Conservation (phyloP, 1,140 invertebrate genomes). For the Caenorhabditis briggsae region DNA sequence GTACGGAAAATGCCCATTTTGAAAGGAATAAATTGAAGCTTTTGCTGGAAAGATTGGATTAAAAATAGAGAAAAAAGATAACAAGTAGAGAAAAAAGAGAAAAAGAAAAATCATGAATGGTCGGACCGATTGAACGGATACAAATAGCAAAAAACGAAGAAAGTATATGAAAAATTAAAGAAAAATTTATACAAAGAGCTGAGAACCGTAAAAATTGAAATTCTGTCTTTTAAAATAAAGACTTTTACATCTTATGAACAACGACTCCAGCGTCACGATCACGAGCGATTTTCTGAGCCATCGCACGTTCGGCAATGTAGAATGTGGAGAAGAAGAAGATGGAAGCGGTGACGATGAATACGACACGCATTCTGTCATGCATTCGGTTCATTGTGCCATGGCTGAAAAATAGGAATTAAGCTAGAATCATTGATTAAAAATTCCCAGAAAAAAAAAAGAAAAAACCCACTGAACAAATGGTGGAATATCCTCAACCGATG, state of each 20-base stretch:
- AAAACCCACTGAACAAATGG: conserved; percentile 72
- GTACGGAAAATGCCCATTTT: conserved; percentile 67
- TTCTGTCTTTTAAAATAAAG: neutral
- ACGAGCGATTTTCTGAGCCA: conserved; percentile 61
- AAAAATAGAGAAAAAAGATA: conserved; percentile 33
- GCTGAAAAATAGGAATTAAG: conserved; percentile 57
- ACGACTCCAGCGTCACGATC: conserved; percentile 64
- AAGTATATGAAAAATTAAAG: neutral
- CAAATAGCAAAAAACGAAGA: neutral
- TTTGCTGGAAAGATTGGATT: conserved; percentile 8
- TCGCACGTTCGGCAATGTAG: conserved; percentile 58
- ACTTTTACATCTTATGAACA: conserved; percentile 58
- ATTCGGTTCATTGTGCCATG: conserved; percentile 70
- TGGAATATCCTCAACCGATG: conserved; percentile 66
- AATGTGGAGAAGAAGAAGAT: conserved; percentile 67
- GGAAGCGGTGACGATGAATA: conserved; percentile 69
- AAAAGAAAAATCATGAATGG: conserved; percentile 36
- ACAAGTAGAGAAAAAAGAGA: conserved; percentile 27
- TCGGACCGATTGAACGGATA: conserved; percentile 51
- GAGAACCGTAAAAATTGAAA: conserved; percentile 27
- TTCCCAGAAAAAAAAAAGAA: neutral
- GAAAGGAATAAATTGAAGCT: neutral
- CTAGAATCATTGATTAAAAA: too few relatives aligned
- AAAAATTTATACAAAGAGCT: neutral
- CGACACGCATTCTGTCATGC: conserved; percentile 69